phyloP scores from a whole-genome alignment of 2,888 invertebrate genomes.

The Loripinus fragilis region DNA sequence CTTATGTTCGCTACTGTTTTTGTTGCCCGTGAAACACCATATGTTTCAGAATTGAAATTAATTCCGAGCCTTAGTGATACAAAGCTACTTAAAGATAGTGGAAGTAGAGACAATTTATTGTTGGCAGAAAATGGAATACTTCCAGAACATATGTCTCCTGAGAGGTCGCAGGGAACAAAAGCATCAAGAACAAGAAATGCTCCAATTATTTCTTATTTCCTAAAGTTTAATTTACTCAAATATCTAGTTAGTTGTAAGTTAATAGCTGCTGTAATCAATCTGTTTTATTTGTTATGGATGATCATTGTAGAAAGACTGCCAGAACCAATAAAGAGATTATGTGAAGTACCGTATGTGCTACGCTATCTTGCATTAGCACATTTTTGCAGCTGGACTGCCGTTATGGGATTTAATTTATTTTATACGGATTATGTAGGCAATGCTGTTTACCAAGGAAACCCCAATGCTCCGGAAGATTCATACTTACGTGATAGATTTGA shows the following conservation, averaged over 20 bases:
- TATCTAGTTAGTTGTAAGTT: conserved; percentile 43
- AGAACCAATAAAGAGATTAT: conserved; percentile 67
- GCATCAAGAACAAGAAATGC: neutral
- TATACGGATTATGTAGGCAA: conserved; percentile 98
- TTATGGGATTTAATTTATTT: conserved; percentile 97
- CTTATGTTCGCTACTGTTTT: conserved; percentile 93
- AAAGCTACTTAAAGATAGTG: neutral
- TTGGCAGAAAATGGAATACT: neutral
- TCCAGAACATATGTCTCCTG: neutral
- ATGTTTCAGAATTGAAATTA: neutral
- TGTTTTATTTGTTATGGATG: conserved; percentile 52
- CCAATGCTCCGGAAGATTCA: conserved; percentile 83
- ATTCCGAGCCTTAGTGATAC: neutral
- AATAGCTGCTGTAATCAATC: conserved; percentile 43
- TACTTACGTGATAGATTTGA: conserved; percentile 87
- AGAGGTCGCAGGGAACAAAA: neutral
- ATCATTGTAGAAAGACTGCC: conserved; percentile 70
- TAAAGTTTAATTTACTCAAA: neutral
- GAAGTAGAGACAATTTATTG: conserved; percentile 1
- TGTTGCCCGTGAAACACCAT: conserved; percentile 94
- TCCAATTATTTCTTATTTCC: neutral
- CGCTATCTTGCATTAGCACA: conserved; percentile 95
- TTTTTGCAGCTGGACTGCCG: conserved; percentile 98
- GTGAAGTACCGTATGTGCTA: conserved; percentile 92
- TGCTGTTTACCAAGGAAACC: conserved; percentile 94